Percentiles rank a stretch among this genome's conserved stretches.
Evolutionary conservation across 2,888 invertebrate species (phyloP).

Genomic region (Drepanosiphum platanoidis): DNA sequence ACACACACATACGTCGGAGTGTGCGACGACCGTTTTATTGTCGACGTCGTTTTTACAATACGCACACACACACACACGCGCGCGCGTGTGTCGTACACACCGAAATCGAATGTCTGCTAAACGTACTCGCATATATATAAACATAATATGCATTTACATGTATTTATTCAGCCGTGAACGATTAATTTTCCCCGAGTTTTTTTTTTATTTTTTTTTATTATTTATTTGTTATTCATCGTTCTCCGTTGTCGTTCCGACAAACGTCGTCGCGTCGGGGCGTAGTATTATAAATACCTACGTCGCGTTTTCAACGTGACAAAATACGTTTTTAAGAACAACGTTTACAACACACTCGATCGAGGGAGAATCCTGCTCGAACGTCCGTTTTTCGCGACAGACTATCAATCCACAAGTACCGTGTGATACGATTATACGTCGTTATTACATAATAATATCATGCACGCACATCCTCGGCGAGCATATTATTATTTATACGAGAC

Average conservation of each 20-base stretch:
- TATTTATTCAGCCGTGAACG: slow-evolving; percentile 3
- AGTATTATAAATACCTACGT: too few species aligned
- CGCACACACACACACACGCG: neutral
- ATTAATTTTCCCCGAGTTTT: slow-evolving; percentile 16
- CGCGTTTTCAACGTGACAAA: neutral
- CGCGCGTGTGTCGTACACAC: neutral
- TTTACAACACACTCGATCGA: neutral
- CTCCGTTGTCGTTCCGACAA: neutral
- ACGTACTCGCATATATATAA: neutral
- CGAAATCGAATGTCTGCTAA: slow-evolving; percentile 1
- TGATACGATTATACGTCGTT: too few species aligned
- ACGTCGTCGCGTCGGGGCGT: neutral
- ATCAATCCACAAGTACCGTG: too few species aligned
- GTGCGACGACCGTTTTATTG: neutral
- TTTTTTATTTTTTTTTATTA: neutral
- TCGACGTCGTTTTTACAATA: slow-evolving; percentile 20
- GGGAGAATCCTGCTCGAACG: neutral
- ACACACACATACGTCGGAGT: neutral
- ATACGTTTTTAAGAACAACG: neutral
- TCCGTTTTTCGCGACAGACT: too few species aligned
- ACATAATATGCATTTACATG: neutral
- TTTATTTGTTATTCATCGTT: too few species aligned
- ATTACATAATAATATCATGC: too few species aligned
- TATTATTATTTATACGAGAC: neutral
- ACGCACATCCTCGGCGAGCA: neutral